Conservation (phyloP, 64 coral and sea anemone species). For the Acropora tenuis region DNA sequence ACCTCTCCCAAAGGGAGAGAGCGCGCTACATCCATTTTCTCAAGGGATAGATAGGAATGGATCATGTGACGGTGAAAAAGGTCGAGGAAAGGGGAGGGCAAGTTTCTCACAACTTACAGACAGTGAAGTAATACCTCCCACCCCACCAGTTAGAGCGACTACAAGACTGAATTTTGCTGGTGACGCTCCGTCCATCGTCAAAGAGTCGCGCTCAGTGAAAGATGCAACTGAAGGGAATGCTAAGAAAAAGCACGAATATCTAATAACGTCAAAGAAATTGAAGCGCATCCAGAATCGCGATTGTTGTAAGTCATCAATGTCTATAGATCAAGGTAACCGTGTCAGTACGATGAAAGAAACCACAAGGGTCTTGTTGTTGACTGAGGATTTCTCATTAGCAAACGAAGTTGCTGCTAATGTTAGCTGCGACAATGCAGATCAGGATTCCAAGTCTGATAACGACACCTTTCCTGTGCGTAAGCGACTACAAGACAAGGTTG, state of each 20-base stretch:
- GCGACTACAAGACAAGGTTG: too few relatives aligned
- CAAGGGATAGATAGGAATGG: not conserved
- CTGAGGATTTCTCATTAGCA: not conserved
- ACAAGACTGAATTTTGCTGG: too few relatives aligned
- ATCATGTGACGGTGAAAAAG: not conserved
- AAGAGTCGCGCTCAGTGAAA: not conserved
- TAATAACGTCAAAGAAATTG: not conserved
- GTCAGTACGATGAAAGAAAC: not conserved
- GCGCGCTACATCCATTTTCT: not conserved
- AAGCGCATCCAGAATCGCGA: not conserved
- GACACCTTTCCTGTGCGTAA: too few relatives aligned
- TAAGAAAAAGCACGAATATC: not conserved
- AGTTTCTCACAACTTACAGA: not conserved
- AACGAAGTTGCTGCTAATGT: too few relatives aligned
- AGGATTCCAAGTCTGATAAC: too few relatives aligned
- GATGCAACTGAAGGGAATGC: not conserved
- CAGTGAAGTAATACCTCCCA: conserved; percentile 39
- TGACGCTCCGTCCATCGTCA: not conserved
- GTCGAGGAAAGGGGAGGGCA: not conserved
- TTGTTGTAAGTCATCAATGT: not conserved
- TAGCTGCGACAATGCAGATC: not conserved
- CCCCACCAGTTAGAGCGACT: conserved; percentile 21
- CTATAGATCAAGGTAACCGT: not conserved
- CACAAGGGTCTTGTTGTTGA: not conserved
- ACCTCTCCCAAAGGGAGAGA: conserved; percentile 9